phyloP scores from a whole-genome alignment of 2,113 vertebrate genomes.

The Puma concolor region DNA sequence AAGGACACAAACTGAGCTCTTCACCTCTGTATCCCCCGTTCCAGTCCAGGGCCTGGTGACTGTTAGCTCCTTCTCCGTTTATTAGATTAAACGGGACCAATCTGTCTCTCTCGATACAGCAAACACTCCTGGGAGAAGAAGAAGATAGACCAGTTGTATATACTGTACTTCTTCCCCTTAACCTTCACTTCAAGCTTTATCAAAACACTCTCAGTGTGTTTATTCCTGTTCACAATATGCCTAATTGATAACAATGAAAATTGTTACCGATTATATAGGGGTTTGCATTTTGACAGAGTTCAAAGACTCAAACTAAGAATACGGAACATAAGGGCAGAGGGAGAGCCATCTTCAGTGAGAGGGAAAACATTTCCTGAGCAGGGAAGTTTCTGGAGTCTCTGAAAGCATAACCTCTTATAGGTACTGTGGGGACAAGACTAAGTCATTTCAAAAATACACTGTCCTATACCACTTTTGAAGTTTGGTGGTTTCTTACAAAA shows the following conservation, averaged over 20 bases:
- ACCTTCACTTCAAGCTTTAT: background rate
- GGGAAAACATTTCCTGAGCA: background rate
- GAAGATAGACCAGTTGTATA: background rate
- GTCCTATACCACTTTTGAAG: background rate
- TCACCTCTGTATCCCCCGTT: background rate
- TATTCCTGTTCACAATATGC: background rate
- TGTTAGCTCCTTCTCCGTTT: background rate
- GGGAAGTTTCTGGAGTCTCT: background rate
- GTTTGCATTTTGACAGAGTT: constrained; percentile 5
- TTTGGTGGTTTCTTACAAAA: background rate
- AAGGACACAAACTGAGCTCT: background rate
- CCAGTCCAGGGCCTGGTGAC: background rate
- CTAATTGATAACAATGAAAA: background rate
- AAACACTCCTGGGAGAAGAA: background rate
- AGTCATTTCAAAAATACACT: background rate
- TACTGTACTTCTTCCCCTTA: background rate
- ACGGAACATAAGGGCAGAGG: background rate
- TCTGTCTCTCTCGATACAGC: background rate
- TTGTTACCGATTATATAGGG: background rate
- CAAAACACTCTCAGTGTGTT: background rate
- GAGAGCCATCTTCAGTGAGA: background rate
- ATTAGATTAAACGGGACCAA: background rate
- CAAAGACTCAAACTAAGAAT: background rate
- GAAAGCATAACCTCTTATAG: background rate
- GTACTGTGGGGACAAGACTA: background rate